These are phyloP conservation scores for Nasua narica DNA, from an alignment of 2,797 vertebrate species.

Conservation along the genomic window DNA sequence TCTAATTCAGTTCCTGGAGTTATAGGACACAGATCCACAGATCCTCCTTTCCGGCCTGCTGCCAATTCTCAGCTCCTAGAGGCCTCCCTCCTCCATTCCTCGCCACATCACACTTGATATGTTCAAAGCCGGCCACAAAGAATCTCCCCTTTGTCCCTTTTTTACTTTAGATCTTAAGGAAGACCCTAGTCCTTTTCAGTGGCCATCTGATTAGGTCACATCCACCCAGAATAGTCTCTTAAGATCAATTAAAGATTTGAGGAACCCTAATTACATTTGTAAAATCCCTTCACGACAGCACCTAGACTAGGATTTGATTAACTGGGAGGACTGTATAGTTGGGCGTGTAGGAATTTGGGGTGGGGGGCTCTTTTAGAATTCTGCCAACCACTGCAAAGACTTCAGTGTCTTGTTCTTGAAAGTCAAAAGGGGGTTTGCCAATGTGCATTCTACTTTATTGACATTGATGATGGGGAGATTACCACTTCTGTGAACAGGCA, in stretches of 20 bases:
- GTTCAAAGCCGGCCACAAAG: background rate
- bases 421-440: background rate
- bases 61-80: background rate
- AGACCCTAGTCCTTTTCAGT: background rate
- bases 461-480: background rate
- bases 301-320: background rate
- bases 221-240: background rate
- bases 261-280: background rate
- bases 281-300: background rate
- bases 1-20: background rate
- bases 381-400: background rate
- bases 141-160: background rate
- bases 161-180: background rate
- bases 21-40: background rate
- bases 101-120: background rate
- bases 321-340: background rate
- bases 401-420: background rate
- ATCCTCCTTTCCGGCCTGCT: background rate
- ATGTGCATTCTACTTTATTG: background rate
- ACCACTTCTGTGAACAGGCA: background rate
- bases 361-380: background rate
- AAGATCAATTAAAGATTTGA: background rate
- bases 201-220: background rate
- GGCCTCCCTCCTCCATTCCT: background rate
- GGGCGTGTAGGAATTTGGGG: background rate